These are phyloP conservation scores for Acropora tenuis DNA, from an alignment of 64 coral and sea anemone genomes.

Conservation along the genomic window DNA sequence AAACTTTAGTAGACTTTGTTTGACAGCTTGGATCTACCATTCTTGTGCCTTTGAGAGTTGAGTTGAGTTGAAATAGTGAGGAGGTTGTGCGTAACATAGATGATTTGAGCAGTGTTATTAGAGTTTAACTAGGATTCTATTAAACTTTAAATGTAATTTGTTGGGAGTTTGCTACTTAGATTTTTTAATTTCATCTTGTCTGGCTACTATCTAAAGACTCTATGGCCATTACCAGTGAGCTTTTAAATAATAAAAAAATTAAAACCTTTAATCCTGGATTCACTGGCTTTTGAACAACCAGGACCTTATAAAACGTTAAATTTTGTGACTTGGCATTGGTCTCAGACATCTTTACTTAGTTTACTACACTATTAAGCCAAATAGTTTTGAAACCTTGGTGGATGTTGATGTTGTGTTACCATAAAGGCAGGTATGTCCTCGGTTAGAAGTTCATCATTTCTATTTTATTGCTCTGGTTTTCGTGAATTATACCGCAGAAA, in stretches of 20 bases:
- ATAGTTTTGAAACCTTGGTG: constrained; percentile 5
- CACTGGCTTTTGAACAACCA: constrained; percentile 1
- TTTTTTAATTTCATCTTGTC: constrained; percentile 18
- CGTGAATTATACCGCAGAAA: too few species aligned
- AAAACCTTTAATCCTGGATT: constrained; percentile 18
- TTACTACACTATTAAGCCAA: background rate
- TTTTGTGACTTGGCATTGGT: constrained; percentile 12
- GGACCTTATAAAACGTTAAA: background rate
- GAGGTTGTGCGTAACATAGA: constrained; percentile 1
- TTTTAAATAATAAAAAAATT: constrained; percentile 1
- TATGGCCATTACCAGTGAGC: background rate
- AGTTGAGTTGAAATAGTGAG: constrained; percentile 7
- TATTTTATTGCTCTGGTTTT: too few species aligned
- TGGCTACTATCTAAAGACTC: background rate
- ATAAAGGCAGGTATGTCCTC: too few species aligned
- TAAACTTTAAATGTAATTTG: background rate
- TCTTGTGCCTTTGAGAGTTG: background rate
- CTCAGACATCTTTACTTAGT: constrained; percentile 9
- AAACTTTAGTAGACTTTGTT: background rate
- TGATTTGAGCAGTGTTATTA: constrained; percentile 13
- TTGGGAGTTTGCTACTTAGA: background rate
- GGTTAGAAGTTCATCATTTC: too few species aligned
- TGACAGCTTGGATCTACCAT: background rate
- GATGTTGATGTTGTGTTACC: background rate
- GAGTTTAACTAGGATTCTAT: background rate